These are phyloP conservation scores for Temnothorax nylanderi DNA, from an alignment of 1,140 invertebrate species.

Conservation along the genomic window DNA sequence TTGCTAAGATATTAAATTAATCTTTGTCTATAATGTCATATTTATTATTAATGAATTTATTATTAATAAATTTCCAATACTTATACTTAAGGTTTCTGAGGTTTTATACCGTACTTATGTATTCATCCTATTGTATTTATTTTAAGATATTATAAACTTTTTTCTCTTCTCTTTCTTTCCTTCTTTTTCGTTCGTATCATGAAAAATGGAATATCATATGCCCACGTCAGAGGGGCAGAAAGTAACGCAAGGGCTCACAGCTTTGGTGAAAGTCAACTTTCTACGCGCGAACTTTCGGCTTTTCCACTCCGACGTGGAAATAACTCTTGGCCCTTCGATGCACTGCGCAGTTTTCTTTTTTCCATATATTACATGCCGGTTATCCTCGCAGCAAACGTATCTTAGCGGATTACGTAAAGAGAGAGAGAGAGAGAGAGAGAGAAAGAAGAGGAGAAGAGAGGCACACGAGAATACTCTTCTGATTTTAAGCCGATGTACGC, in stretches of 20 bases:
- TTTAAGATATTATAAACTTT: background rate
- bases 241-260: constrained; percentile 39
- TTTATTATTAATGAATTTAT: background rate
- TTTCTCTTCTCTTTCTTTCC: background rate
- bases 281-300: constrained; percentile 5
- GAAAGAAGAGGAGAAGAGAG: background rate
- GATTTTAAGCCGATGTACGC: constrained; percentile 43
- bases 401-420: constrained; percentile 35
- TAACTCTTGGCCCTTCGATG: constrained; percentile 15
- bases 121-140: background rate
- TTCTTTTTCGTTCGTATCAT: constrained; percentile 54
- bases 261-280: constrained; percentile 32
- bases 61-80: background rate
- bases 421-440: too few species aligned
- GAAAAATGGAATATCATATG: constrained; percentile 80
- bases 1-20: background rate
- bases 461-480: background rate
- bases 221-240: constrained; percentile 73
- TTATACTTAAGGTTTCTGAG: constrained; percentile 5
- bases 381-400: constrained; percentile 39
- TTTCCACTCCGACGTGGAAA: constrained; percentile 9
- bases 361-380: background rate
- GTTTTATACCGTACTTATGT: background rate
- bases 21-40: background rate
- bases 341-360: background rate